A percentile compares a stretch with the other conserved stretches of the same genome.
Evolutionary conservation across 2,888 invertebrate species (phyloP).

Genomic region (Melolontha melolontha): DNA sequence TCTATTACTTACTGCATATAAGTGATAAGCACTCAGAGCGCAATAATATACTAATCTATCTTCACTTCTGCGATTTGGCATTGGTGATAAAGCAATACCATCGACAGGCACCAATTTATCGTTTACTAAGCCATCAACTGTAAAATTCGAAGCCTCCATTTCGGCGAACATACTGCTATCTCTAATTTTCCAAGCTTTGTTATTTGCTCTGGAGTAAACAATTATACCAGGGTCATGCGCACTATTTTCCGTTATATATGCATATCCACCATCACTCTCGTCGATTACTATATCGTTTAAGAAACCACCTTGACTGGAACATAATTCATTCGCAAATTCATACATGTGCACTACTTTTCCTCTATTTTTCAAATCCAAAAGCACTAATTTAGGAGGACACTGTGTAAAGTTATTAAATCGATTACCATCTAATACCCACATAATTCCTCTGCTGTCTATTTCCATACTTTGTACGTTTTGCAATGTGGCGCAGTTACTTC

Average conservation of each 20-base stretch:
- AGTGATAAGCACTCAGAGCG: constrained; percentile 55
- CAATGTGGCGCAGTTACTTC: constrained; percentile 71
- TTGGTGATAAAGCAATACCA: constrained; percentile 78
- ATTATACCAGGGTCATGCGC: constrained; percentile 75
- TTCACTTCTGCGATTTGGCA: constrained; percentile 61
- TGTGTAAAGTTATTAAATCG: constrained; percentile 59
- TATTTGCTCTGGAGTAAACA: constrained; percentile 72
- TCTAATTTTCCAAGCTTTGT: constrained; percentile 74
- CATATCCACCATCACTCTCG: constrained; percentile 72
- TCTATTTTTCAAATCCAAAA: constrained; percentile 42
- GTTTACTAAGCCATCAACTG: constrained; percentile 70
- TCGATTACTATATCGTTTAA: constrained; percentile 76
- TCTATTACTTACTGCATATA: constrained; percentile 74
- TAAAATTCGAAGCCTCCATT: constrained; percentile 70
- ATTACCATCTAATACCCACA: constrained; percentile 80
- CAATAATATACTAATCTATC: constrained; percentile 56
- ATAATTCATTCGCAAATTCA: constrained; percentile 61
- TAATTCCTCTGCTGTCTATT: constrained; percentile 76
- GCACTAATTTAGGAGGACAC: constrained; percentile 42
- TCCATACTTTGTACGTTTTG: constrained; percentile 82
- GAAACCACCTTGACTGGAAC: constrained; percentile 69
- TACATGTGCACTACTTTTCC: constrained; percentile 40
- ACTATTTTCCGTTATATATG: constrained; percentile 77
- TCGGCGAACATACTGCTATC: constrained; percentile 76
- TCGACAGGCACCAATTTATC: constrained; percentile 72